Evolutionary conservation across 2,113 vertebrate genomes (phyloP).

Genomic region (Syrmaticus mikado): DNA sequence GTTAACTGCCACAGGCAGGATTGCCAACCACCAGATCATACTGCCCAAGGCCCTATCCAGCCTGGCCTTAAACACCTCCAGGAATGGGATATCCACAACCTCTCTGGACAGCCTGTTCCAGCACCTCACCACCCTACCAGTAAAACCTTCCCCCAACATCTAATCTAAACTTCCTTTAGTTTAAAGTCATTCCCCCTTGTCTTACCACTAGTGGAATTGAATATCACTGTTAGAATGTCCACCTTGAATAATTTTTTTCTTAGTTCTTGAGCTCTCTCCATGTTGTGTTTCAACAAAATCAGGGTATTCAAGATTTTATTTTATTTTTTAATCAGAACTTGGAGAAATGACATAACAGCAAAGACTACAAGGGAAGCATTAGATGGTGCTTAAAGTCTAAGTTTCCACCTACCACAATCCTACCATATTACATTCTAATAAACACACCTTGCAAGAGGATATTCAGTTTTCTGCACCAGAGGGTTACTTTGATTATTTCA

Average conservation of each 20-base stretch:
- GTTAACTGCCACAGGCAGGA: background rate
- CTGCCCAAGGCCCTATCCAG: no score
- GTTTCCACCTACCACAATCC: background rate
- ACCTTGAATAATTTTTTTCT: background rate
- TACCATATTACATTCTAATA: background rate
- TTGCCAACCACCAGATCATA: no score
- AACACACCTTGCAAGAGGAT: background rate
- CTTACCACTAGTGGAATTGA: no score
- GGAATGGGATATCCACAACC: no score
- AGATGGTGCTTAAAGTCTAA: background rate
- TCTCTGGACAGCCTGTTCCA: no score
- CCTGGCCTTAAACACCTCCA: no score
- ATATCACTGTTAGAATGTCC: no score
- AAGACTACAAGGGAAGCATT: background rate
- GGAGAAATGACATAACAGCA: background rate
- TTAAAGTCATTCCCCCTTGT: no score
- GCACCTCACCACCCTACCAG: no score
- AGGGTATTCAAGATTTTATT: background rate
- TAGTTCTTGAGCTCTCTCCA: constrained; percentile 13
- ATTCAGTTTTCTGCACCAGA: background rate
- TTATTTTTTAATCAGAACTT: background rate
- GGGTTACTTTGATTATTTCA: background rate
- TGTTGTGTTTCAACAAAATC: background rate
- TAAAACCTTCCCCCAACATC: no score
- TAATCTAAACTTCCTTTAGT: no score